A percentile compares a stretch with the other conserved stretches of the same genome.
These are phyloP conservation scores for Antedon bifida DNA, from an alignment of 35 echinoderm and acorn worm species.

Conservation along the genomic window DNA sequence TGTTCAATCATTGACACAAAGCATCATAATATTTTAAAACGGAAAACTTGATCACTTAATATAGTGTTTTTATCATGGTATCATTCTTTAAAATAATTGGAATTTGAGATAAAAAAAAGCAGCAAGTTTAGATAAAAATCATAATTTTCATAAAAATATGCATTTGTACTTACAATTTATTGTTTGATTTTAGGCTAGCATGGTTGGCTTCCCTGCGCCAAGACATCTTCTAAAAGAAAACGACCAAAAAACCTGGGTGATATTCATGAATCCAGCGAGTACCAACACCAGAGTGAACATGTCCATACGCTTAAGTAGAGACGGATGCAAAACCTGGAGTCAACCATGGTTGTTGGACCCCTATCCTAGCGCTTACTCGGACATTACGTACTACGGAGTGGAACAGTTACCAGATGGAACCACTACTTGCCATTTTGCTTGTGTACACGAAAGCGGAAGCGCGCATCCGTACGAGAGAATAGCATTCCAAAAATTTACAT, in stretches of 20 bases:
- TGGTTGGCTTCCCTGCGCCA: slow-evolving; percentile 64
- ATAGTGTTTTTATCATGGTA: no score
- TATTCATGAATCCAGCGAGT: slow-evolving; percentile 86
- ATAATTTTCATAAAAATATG: no score
- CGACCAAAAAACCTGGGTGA: slow-evolving; percentile 37
- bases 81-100: no score
- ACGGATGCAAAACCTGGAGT: slow-evolving; percentile 71
- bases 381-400: slow-evolving; percentile 41
- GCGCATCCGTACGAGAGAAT: slow-evolving; percentile 8
- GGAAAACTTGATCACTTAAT: no score
- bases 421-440: slow-evolving; percentile 24
- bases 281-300: slow-evolving; percentile 39
- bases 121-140: no score
- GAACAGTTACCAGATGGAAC: not conserved
- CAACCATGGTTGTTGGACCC: slow-evolving; percentile 41
- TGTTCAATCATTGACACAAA: no score
- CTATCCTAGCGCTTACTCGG: slow-evolving; percentile 75
- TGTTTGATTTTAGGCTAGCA: slow-evolving; percentile 54
- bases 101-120: no score
- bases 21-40: no score
- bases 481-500: slow-evolving; percentile 9
- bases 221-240: slow-evolving; percentile 12
- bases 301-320: slow-evolving; percentile 68
- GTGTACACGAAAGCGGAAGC: slow-evolving; percentile 8
- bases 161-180: no score